Percentiles rank a stretch among this genome's conserved stretches.
phyloP scores from a whole-genome alignment of 2,888 invertebrate species.

The Tuta absoluta region DNA sequence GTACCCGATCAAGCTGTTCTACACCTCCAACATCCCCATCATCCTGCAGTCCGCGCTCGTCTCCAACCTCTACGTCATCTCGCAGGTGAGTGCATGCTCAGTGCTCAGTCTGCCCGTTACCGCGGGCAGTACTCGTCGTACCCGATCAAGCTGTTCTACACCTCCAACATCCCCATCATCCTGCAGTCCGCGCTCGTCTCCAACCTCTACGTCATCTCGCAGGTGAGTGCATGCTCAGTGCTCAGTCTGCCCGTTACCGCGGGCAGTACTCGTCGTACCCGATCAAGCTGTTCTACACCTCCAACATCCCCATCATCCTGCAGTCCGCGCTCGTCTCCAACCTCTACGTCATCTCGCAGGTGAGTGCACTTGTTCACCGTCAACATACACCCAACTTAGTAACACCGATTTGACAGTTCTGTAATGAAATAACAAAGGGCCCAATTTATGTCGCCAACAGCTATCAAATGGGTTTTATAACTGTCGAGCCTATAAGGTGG shows the following conservation, averaged over 20 bases:
- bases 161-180: slow-evolving; percentile 99
- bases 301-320: slow-evolving; percentile 99
- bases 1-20: slow-evolving; percentile 99
- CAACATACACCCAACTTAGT: no score
- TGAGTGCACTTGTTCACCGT: no score
- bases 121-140: slow-evolving; percentile 99
- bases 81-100: slow-evolving; percentile 85
- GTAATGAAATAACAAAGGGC: no score
- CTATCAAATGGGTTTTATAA: no score
- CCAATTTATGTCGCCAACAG: no score
- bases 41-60: slow-evolving; percentile 99
- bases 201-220: slow-evolving; percentile 99
- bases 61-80: slow-evolving; percentile 99
- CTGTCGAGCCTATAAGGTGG: no score
- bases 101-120: slow-evolving; percentile 99
- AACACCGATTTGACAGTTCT: no score
- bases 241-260: slow-evolving; percentile 98
- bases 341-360: slow-evolving; percentile 98
- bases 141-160: slow-evolving; percentile 99
- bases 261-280: slow-evolving; percentile 99
- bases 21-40: slow-evolving; percentile 99
- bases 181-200: slow-evolving; percentile 99
- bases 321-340: slow-evolving; percentile 99
- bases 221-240: slow-evolving; percentile 80
- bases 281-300: slow-evolving; percentile 99